Base-by-base conservation (phyloP, 2,888 invertebrate genomes). In the Tuta absoluta region DNA sequence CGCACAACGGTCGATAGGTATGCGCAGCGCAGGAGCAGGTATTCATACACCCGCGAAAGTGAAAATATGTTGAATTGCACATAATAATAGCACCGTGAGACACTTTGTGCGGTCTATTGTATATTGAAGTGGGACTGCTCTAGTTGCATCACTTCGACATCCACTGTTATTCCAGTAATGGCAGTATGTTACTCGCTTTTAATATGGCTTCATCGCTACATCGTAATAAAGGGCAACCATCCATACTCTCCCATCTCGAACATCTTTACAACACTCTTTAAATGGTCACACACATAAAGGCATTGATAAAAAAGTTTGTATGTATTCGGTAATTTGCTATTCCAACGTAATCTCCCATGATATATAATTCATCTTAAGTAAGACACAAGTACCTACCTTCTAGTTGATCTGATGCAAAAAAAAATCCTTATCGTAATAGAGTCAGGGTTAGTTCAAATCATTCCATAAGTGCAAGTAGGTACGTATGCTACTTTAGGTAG, bases 81-180 rank as follows among this genome's bases (percentile, higher is more conserved):
- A 73, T 74, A 71, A 76, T 78, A 82, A 86, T 79, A 75, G 80
- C 72, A 76, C 79, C 86, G 85, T 87, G 88, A 84, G 89, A 88
- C 78, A 77, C 75, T 82, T 82, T 75, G 80, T 79, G 59, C 53
- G 65, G 49, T 53, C 66, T 63, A 68, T 66, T 66, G 68, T 71
- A 71, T 65, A 69, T 72, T 64, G 70, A 72, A 68, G 70, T 72
- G 69, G 71, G 72, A 68, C 75, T 75, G 74, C 74, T 75, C 72
- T 65, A 67, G 70, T 82, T 81, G 76, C 78, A 72, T 78, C 77
- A 80, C 72, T 23, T 51, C 53, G 51, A 56, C 33, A 65, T 65
- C 56, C 62, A 62, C 63, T 59, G 53, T 61, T 45, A 66, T 57
- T 62, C 60, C 19, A 61, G 63, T 66, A 63, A 65, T 65, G 51